These are phyloP conservation scores for Leucophenga maculata DNA, from an alignment of 2,888 invertebrate genomes.

Conservation along the genomic window DNA sequence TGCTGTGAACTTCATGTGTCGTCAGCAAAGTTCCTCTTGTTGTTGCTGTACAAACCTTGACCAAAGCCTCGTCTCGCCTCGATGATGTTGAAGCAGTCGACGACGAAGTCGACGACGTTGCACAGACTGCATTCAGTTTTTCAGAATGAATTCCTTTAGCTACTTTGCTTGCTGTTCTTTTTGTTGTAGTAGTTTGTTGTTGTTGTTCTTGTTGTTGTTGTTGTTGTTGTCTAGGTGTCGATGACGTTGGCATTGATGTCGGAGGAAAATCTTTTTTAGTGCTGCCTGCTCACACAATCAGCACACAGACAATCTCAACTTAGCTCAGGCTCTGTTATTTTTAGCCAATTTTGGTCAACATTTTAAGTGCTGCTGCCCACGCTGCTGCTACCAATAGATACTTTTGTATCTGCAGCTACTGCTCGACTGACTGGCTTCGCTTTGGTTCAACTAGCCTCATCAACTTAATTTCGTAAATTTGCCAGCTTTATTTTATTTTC, in stretches of 20 bases:
- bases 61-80: background rate
- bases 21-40: constrained; percentile 8
- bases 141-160: constrained; percentile 21
- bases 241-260: constrained; percentile 54
- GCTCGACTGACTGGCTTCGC: constrained; percentile 15
- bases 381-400: constrained; percentile 39
- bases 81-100: background rate
- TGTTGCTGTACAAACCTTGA: constrained; percentile 18
- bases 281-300: no score
- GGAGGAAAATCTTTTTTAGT: constrained; percentile 12
- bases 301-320: background rate
- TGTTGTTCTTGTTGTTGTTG: constrained; percentile 35
- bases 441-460: constrained; percentile 49
- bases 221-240: constrained; percentile 58
- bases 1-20: constrained; percentile 22
- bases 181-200: constrained; percentile 25
- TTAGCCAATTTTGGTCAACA: constrained; percentile 64
- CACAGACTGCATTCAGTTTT: constrained; percentile 6
- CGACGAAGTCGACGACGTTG: background rate
- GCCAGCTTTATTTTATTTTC: constrained; percentile 39
- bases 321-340: constrained; percentile 37
- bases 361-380: constrained; percentile 58
- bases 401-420: constrained; percentile 27
- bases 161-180: constrained; percentile 32
- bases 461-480: constrained; percentile 63